Evolutionary conservation across 2,888 invertebrate species (phyloP).

Genomic region (Aleiodes leptofemur): DNA sequence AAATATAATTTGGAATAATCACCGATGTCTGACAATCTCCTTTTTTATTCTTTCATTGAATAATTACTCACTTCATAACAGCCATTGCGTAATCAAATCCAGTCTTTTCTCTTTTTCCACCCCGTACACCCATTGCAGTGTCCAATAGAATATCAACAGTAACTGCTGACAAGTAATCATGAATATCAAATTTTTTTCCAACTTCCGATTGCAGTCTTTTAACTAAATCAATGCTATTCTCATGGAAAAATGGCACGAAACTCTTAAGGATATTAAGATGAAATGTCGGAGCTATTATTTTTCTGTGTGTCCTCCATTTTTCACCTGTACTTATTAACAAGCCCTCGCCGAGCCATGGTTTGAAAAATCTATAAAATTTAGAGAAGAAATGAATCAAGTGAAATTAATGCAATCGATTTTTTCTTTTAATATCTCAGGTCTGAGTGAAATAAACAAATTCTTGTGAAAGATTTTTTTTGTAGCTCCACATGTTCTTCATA

Average conservation of each 20-base stretch:
- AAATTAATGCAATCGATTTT: no score
- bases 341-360: conserved; percentile 74
- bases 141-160: conserved; percentile 78
- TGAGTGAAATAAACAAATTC: no score
- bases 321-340: conserved; percentile 74
- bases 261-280: conserved; percentile 77
- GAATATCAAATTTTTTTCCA: conserved; percentile 76
- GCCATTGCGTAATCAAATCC: conserved; percentile 78
- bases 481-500: no score
- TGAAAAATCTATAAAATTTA: conserved; percentile 64
- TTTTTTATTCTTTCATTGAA: neutral
- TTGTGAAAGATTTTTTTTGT: no score
- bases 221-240: conserved; percentile 75
- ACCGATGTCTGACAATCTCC: conserved; percentile 7
- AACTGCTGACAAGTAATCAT: conserved; percentile 76
- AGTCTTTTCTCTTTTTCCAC: conserved; percentile 74
- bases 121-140: conserved; percentile 78
- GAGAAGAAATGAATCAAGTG: neutral
- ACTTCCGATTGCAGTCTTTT: conserved; percentile 71
- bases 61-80: conserved; percentile 77
- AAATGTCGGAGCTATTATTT: conserved; percentile 78
- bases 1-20: conserved; percentile 34
- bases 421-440: no score
- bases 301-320: conserved; percentile 77
- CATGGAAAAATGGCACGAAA: conserved; percentile 77